phyloP scores from a whole-genome alignment of 2,888 invertebrate species.

The Microchrysa polita region DNA sequence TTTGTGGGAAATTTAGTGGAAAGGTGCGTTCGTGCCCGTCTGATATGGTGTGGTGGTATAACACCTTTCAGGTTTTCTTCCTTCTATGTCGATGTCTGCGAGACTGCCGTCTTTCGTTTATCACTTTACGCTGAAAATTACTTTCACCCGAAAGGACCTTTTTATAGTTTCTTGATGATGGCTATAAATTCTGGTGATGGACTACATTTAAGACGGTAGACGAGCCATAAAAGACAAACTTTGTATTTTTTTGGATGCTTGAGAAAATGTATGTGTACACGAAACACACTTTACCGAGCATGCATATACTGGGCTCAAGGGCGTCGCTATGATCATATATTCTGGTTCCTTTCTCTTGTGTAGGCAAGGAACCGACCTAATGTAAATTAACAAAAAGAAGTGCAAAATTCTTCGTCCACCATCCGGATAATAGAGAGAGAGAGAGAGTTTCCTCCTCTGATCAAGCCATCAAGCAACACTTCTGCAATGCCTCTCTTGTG shows the following conservation, averaged over 20 bases:
- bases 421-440: too few relatives aligned
- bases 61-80: not conserved
- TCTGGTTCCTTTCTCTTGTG: too few relatives aligned
- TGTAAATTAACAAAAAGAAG: too few relatives aligned
- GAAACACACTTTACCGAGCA: too few relatives aligned
- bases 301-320: too few relatives aligned
- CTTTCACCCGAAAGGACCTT: constrained; percentile 24
- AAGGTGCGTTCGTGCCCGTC: not conserved
- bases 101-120: not conserved
- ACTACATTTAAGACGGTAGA: constrained; percentile 2
- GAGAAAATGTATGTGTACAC: too few relatives aligned
- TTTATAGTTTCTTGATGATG: constrained; percentile 40
- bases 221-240: constrained; percentile 35
- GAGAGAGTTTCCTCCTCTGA: too few relatives aligned
- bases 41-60: not conserved
- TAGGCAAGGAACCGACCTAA: too few relatives aligned
- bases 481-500: not conserved
- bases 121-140: constrained; percentile 8
- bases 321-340: too few relatives aligned
- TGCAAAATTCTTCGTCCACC: too few relatives aligned
- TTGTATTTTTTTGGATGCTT: constrained; percentile 6
- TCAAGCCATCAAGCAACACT: too few relatives aligned
- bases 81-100: not conserved
- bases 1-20: not conserved
- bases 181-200: constrained; percentile 37